A percentile compares a stretch with the other conserved stretches of the same genome.
Conservation (phyloP, 2,113 vertebrate genomes). For the Hemiscyllium ocellatum region DNA sequence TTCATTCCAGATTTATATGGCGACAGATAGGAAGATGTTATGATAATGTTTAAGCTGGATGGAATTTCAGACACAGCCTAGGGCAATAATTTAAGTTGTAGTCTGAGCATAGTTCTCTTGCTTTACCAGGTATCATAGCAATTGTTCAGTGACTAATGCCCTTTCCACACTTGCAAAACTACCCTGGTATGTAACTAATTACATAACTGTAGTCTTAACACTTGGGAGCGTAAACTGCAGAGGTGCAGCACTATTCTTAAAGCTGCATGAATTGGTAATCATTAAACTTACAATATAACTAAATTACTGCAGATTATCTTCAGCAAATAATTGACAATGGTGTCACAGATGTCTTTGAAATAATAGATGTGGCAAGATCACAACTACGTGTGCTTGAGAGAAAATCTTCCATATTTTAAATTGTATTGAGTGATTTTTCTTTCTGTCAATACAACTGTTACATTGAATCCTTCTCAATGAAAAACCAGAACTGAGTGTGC, state of each 20-base stretch:
- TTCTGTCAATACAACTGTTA: background rate
- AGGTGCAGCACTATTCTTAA: background rate
- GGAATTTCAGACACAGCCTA: background rate
- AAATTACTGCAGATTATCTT: background rate
- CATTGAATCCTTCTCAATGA: background rate
- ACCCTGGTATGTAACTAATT: background rate
- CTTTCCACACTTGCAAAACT: background rate
- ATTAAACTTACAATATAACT: background rate
- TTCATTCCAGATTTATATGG: background rate
- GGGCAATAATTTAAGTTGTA: background rate
- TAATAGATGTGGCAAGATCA: background rate
- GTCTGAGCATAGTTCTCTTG: background rate
- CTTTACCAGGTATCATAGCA: background rate
- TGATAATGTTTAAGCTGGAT: background rate
- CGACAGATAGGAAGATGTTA: background rate
- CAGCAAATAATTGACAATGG: background rate
- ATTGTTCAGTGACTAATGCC: constrained; percentile 14
- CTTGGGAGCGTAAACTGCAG: background rate
- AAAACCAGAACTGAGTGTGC: background rate
- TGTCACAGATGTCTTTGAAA: background rate
- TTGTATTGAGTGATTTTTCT: background rate
- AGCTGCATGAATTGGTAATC: background rate
- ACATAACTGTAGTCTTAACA: background rate
- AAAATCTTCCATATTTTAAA: background rate
- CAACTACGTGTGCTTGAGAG: background rate